Percentiles rank a stretch among this genome's conserved stretches.
Evolutionary conservation across 2,113 vertebrate species (phyloP).

Genomic region (Anguilla japonica): DNA sequence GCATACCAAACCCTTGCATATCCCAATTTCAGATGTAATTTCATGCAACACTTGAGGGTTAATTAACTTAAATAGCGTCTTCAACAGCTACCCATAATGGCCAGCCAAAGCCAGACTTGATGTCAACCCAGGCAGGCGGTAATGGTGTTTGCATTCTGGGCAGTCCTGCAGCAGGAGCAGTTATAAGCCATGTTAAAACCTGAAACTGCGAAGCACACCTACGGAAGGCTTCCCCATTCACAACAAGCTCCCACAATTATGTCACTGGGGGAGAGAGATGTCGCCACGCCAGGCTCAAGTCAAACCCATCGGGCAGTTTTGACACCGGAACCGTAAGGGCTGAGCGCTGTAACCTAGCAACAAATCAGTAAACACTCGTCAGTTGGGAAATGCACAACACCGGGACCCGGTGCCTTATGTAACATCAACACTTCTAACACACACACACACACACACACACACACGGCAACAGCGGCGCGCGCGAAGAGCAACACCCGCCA

Average conservation of each 20-base stretch:
- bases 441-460: not conserved
- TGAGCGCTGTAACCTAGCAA: not conserved
- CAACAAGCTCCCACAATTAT: constrained; percentile 16
- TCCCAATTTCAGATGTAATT: constrained; percentile 5
- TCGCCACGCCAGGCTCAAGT: not conserved
- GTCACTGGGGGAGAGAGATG: not conserved
- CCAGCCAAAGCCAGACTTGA: constrained; percentile 26
- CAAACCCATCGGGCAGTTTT: not conserved
- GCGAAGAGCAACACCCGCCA: not conserved
- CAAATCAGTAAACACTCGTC: constrained; percentile 46
- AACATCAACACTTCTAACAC: not conserved
- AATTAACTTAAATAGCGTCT: constrained; percentile 19
- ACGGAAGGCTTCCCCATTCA: not conserved
- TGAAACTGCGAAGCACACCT: not conserved
- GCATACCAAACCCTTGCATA: not conserved
- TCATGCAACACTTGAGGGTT: not conserved
- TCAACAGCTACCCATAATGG: not conserved
- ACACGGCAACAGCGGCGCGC: not conserved
- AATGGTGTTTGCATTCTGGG: constrained; percentile 44
- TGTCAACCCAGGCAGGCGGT: constrained; percentile 35
- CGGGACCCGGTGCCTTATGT: not conserved
- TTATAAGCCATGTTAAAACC: not conserved
- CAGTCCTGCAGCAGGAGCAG: constrained; percentile 29
- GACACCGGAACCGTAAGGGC: not conserved
- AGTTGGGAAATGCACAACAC: not conserved